Evolutionary conservation across 1,140 invertebrate genomes (phyloP).

Genomic region (Solenopsis invicta): DNA sequence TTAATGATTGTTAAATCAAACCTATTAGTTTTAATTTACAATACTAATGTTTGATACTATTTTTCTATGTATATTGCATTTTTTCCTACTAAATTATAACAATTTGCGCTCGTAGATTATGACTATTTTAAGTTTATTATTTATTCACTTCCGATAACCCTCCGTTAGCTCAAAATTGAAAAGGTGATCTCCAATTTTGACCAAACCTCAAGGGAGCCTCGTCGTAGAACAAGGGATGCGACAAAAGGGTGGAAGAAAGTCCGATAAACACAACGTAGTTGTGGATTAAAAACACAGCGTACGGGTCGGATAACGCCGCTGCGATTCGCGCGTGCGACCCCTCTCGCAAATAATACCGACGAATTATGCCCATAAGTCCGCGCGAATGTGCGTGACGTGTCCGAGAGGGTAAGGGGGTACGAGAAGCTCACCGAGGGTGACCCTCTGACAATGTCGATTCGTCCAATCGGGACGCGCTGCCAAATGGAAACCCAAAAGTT

Average conservation of each 20-base stretch:
- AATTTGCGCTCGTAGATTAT: not conserved
- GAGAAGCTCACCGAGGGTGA: slow-evolving; percentile 52
- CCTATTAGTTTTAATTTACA: too few relatives aligned
- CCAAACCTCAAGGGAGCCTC: slow-evolving; percentile 26
- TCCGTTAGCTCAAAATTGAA: not conserved
- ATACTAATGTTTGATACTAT: too few relatives aligned
- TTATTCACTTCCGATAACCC: slow-evolving; percentile 4
- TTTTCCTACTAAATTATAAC: not conserved
- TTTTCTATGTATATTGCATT: not conserved
- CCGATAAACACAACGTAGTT: slow-evolving; percentile 60
- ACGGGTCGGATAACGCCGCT: slow-evolving; percentile 7
- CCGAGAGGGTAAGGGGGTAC: slow-evolving; percentile 61
- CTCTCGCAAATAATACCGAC: slow-evolving; percentile 79
- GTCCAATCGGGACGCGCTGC: slow-evolving; percentile 75
- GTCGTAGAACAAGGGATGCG: slow-evolving; percentile 24
- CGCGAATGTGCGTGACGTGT: slow-evolving; percentile 81
- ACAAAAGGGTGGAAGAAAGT: slow-evolving; percentile 51
- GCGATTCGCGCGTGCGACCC: slow-evolving; percentile 61
- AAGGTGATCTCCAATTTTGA: slow-evolving; percentile 28
- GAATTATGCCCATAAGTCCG: slow-evolving; percentile 81
- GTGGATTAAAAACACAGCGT: slow-evolving; percentile 75
- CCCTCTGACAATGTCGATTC: slow-evolving; percentile 81
- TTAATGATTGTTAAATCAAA: too few relatives aligned
- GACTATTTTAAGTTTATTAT: not conserved
- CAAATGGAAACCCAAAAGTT: slow-evolving; percentile 76